phyloP scores from a whole-genome alignment of 2,797 vertebrate species.

The Monodelphis domestica region DNA sequence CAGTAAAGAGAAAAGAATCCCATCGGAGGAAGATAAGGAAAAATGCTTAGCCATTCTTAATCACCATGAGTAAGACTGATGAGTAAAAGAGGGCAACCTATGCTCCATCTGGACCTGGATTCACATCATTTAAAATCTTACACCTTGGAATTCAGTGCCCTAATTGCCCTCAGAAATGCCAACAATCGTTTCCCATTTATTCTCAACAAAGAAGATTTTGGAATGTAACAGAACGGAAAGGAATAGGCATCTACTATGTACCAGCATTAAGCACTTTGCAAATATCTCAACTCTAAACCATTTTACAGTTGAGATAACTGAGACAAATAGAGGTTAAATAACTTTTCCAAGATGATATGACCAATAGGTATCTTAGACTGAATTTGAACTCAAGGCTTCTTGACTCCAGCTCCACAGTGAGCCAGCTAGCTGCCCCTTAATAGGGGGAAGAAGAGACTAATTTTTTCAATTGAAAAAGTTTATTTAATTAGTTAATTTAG shows the following conservation, averaged over 20 bases:
- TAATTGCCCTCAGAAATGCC: neutral
- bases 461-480: too few species aligned
- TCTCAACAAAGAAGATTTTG: neutral
- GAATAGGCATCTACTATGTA: neutral
- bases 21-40: slow-evolving; percentile 13
- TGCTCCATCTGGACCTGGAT: neutral
- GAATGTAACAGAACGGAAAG: neutral
- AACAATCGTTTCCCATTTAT: neutral
- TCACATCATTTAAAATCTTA: slow-evolving; percentile 25
- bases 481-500: too few species aligned
- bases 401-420: neutral
- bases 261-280: neutral
- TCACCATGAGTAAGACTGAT: slow-evolving; percentile 13
- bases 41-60: slow-evolving; percentile 29
- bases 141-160: slow-evolving; percentile 18
- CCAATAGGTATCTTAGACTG: neutral
- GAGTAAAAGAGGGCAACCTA: slow-evolving; percentile 19
- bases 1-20: neutral
- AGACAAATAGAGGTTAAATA: neutral
- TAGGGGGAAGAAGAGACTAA: neutral
- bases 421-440: neutral
- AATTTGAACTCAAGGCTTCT: neutral
- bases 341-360: neutral
- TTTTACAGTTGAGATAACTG: neutral
- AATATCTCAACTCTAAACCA: neutral